phyloP scores from a whole-genome alignment of 1,140 invertebrate genomes.

The Daktulosphaira vitifoliae region DNA sequence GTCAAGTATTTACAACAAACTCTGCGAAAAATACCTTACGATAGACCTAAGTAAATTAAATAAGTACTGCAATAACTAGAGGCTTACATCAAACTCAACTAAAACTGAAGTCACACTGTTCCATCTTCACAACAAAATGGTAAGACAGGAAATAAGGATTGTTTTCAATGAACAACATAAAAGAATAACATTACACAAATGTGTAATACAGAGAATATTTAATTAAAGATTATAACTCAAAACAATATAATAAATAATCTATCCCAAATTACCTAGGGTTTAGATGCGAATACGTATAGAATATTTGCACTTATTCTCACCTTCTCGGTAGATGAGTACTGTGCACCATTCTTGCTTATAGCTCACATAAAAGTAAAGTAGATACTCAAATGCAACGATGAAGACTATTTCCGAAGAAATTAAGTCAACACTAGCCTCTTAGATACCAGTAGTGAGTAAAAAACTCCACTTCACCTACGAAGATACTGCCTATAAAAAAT shows the following conservation, averaged over 20 bases:
- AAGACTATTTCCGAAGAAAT: conserved; percentile 1
- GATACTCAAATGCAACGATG: neutral
- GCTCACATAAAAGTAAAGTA: neutral
- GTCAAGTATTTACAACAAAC: neutral
- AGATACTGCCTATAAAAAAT: too few species aligned
- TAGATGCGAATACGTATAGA: conserved; percentile 26
- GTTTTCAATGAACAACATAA: conserved; percentile 15
- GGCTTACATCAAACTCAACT: conserved; percentile 24
- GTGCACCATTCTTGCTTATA: neutral
- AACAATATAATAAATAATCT: too few species aligned
- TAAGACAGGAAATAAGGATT: conserved; percentile 3
- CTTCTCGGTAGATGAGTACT: neutral
- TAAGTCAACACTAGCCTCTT: conserved; percentile 10
- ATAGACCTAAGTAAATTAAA: conserved; percentile 10
- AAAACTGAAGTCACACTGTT: conserved; percentile 29
- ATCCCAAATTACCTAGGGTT: conserved; percentile 31
- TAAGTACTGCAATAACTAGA: conserved; percentile 20
- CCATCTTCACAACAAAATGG: conserved; percentile 14
- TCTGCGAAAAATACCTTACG: conserved; percentile 6
- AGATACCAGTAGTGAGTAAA: conserved; percentile 14
- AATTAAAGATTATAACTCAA: too few species aligned
- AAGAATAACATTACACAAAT: too few species aligned
- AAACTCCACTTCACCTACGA: conserved; percentile 2
- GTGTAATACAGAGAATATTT: too few species aligned
- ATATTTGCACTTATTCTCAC: conserved; percentile 1